Conservation (phyloP, 1,140 invertebrate species). For the Holcopasites calliopsidis region DNA sequence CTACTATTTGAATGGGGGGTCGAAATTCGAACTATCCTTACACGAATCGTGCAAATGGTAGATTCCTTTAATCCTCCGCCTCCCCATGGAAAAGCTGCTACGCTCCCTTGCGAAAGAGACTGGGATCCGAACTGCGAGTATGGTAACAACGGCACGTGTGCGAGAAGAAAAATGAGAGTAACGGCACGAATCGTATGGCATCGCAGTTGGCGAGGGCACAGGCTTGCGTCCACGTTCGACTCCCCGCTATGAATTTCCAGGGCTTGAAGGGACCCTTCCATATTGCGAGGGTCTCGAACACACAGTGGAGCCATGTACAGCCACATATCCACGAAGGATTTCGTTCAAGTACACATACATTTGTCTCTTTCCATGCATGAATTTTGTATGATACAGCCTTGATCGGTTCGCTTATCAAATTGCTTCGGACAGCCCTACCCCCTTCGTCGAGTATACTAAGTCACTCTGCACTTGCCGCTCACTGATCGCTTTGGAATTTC, state of each 20-base stretch:
- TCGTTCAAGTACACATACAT: too few species aligned
- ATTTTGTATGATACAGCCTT: slow-evolving; percentile 8
- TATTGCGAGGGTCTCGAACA: background rate
- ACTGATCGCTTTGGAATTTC: background rate
- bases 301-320: background rate
- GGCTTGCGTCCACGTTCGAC: background rate
- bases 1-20: too few species aligned
- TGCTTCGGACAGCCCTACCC: background rate
- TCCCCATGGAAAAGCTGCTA: too few species aligned
- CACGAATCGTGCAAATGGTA: too few species aligned
- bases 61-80: too few species aligned
- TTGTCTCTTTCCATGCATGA: too few species aligned
- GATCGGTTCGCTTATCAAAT: slow-evolving; percentile 10
- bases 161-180: slow-evolving; percentile 53
- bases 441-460: background rate
- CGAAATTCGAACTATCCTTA: too few species aligned
- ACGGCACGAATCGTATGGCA: slow-evolving; percentile 51
- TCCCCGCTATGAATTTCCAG: slow-evolving; percentile 14
- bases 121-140: background rate
- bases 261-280: slow-evolving; percentile 25
- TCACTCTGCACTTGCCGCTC: background rate
- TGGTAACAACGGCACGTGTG: slow-evolving; percentile 47
- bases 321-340: too few species aligned
- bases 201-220: background rate
- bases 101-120: background rate